Evolutionary conservation across 2,797 vertebrate genomes (phyloP).

Genomic region (Pitangus sulphuratus): DNA sequence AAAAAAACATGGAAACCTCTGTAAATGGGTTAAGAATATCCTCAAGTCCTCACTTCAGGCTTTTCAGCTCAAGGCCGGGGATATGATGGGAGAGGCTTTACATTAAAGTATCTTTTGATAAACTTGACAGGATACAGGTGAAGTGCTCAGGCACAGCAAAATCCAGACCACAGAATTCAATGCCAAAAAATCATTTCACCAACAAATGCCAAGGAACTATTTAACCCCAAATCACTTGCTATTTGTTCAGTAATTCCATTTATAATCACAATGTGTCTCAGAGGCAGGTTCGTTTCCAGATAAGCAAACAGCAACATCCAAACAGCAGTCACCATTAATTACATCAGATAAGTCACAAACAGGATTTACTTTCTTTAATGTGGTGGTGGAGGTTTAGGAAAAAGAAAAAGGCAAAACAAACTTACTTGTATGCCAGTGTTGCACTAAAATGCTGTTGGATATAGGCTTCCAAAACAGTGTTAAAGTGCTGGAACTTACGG

Average conservation of each 20-base stretch:
- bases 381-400: neutral
- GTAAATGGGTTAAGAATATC: neutral
- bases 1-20: fast-evolving
- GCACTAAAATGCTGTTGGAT: slow-evolving; percentile 99
- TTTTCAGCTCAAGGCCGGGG: neutral
- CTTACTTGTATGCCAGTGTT: slow-evolving; percentile 96
- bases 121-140: neutral
- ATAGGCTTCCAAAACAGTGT: slow-evolving; percentile 95
- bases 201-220: neutral
- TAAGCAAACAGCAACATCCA: neutral
- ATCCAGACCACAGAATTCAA: neutral
- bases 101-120: neutral
- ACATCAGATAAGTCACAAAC: neutral
- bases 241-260: neutral
- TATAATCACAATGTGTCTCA: neutral
- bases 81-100: neutral
- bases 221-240: neutral
- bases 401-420: neutral
- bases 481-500: slow-evolving; percentile 98
- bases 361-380: neutral
- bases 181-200: neutral
- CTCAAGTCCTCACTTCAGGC: neutral
- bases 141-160: neutral
- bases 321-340: neutral
- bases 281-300: neutral